Base-by-base conservation (phyloP, 2,888 invertebrate species). In the Aricia artaxerxes region DNA sequence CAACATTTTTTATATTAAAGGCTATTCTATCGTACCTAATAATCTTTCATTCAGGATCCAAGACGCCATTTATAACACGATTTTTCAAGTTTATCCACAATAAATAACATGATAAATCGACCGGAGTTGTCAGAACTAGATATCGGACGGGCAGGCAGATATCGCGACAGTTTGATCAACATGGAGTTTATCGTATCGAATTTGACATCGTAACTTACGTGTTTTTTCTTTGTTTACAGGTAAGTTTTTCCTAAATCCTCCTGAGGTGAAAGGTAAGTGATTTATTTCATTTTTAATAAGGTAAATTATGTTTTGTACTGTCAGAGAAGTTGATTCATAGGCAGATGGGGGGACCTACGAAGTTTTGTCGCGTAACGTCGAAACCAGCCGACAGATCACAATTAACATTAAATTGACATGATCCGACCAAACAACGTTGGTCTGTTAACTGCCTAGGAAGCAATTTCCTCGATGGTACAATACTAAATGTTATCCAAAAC, bases 141-240 rank as follows among this genome's bases (percentile, higher is more conserved):
- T 69, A 69, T 69, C 35, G 69, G 69, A 69, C 69, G 35, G 69
- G 38, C 69, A 69, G 69, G 35, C 35, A 35, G 69, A 69, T 35
- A 69, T 35, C 69, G 13, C 35, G 69, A 69, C 69, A 69, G 69
- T 38, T 35, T 69, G 13, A 31, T 64, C 64, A 31, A 64, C 24
- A 11, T 31, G 4, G 31, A 35, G 35, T 13, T 35, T 69, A 38
- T 69, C 69, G 13, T 69, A 69, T 69, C 13, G 16, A 5, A 35
- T 6, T 69, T 69, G 69, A 69, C 35, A 35, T 69, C 13, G 69
- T 38, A 69, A 69, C 69, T 69, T 69, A 69, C 35, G 16, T 69
- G 69, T 38, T 69, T 69, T 69, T 69, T 35, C 35, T 69, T 69
- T 69, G 69, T 69, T 69, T 35, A 35, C 13, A 69, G 69, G 69